A percentile compares a stretch with the other conserved stretches of the same genome.
Conservation (phyloP, 2,797 vertebrate species). For the Galago senegalensis region DNA sequence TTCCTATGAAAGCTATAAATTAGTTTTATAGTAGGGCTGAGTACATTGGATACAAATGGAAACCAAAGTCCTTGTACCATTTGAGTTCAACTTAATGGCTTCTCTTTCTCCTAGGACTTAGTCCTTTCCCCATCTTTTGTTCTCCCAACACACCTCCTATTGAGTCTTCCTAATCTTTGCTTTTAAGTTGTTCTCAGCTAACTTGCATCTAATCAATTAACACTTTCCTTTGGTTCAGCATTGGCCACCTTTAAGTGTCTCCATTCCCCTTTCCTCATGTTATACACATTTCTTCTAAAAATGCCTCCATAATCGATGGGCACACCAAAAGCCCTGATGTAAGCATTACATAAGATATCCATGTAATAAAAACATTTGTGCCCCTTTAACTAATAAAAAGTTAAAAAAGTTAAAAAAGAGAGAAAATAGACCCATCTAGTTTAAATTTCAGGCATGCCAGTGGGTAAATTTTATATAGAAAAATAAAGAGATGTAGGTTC, state of each 20-base stretch:
- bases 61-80: background rate
- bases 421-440: background rate
- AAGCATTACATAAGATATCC: background rate
- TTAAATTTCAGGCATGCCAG: background rate
- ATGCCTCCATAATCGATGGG: background rate
- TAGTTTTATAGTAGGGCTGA: no score
- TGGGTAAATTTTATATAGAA: background rate
- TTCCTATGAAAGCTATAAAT: no score
- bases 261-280: background rate
- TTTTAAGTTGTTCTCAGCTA: background rate
- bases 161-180: background rate
- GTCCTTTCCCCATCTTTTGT: background rate
- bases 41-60: background rate
- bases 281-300: background rate
- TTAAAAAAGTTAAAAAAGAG: background rate
- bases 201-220: background rate
- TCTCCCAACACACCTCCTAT: background rate
- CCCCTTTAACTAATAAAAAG: background rate
- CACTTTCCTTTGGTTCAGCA: background rate
- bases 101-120: background rate
- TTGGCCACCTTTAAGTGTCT: background rate
- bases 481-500: background rate
- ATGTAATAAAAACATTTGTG: background rate
- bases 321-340: background rate
- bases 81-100: background rate